Evolutionary conservation across 2,797 vertebrate genomes (phyloP).

Genomic region (Bradypodion pumilum): DNA sequence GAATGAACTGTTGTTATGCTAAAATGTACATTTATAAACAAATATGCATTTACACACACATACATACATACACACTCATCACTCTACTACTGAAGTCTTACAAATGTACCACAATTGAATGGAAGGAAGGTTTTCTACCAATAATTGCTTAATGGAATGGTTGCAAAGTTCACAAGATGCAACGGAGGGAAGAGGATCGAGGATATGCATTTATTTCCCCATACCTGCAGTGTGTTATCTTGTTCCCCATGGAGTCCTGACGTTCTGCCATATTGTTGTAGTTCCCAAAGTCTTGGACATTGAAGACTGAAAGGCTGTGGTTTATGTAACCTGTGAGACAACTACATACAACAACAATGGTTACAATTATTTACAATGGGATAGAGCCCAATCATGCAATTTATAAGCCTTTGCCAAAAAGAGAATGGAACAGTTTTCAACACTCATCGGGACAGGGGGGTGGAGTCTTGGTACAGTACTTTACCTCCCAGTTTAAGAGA

Average conservation of each 20-base stretch:
- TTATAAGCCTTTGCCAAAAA: background rate
- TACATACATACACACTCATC: background rate
- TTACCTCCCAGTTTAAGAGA: background rate
- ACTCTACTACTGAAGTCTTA: background rate
- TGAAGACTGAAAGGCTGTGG: slow-evolving; percentile 87
- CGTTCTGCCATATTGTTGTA: slow-evolving; percentile 39
- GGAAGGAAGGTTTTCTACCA: background rate
- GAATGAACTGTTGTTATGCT: too few relatives aligned
- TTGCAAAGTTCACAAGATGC: background rate
- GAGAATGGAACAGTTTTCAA: background rate
- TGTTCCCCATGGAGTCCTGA: background rate
- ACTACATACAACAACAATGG: slow-evolving; percentile 66
- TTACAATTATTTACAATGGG: background rate
- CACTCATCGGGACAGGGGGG: too few relatives aligned
- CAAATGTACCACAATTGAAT: background rate
- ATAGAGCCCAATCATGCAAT: background rate
- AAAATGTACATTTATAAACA: background rate
- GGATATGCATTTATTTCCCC: accelerated
- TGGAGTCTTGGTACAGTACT: too few relatives aligned
- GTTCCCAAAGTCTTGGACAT: slow-evolving; percentile 68
- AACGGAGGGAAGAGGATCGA: accelerated
- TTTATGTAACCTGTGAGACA: slow-evolving; percentile 90
- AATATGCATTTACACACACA: background rate
- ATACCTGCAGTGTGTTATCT: slow-evolving; percentile 86
- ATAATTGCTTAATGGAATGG: background rate